A percentile compares a stretch with the other conserved stretches of the same genome.
phyloP scores from a whole-genome alignment of 1,140 invertebrate species.

The Anastrepha obliqua region DNA sequence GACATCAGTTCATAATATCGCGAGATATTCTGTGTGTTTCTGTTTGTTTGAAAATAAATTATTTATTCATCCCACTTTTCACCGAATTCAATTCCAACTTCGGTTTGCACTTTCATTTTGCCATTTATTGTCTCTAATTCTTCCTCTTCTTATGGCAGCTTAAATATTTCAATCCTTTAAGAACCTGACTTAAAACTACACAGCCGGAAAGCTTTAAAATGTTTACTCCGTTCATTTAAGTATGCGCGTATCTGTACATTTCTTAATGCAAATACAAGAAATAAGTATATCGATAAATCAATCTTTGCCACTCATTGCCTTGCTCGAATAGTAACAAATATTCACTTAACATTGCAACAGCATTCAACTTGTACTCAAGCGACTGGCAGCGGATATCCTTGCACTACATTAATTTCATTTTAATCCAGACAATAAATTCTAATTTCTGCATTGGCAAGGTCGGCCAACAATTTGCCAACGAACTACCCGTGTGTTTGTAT shows the following conservation, averaged over 20 bases:
- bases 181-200: no score
- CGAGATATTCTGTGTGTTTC: no score
- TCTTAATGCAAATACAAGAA: background rate
- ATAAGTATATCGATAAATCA: slow-evolving; percentile 32
- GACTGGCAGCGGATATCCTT: slow-evolving; percentile 37
- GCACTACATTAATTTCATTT: slow-evolving; percentile 51
- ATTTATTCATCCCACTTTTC: no score
- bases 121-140: no score
- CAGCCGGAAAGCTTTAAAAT: no score
- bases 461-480: background rate
- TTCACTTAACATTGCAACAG: background rate
- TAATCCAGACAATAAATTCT: slow-evolving; percentile 53
- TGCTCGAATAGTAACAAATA: background rate
- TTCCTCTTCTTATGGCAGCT: background rate
- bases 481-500: background rate
- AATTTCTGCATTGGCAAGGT: slow-evolving; percentile 35
- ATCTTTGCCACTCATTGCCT: slow-evolving; percentile 1
- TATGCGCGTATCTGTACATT: background rate
- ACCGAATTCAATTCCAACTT: background rate
- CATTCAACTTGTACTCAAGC: slow-evolving; percentile 1
- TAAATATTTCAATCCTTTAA: no score
- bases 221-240: no score
- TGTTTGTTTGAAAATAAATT: no score
- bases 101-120: background rate
- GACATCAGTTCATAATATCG: no score